A percentile compares a stretch with the other conserved stretches of the same genome.
Conservation (phyloP, 2,888 invertebrate species). For the Megamerina dolium region DNA sequence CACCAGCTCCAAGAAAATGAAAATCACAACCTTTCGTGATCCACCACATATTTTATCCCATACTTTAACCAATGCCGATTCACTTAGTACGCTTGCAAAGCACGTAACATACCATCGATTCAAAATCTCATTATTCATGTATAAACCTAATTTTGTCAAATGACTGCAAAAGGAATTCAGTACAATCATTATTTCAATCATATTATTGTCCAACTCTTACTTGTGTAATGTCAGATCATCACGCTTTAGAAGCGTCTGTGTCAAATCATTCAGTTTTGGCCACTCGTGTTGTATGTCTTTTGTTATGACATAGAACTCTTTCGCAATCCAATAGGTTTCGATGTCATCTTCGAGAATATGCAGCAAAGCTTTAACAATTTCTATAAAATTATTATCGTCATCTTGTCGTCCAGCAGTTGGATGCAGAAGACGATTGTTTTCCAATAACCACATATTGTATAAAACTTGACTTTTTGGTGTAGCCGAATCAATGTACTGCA, state of each 20-base stretch:
- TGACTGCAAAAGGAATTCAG: constrained; percentile 49
- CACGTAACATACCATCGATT: constrained; percentile 76
- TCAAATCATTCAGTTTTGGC: constrained; percentile 61
- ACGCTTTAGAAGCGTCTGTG: constrained; percentile 63
- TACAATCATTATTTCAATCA: no score
- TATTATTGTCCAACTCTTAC: constrained; percentile 36
- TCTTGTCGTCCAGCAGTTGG: constrained; percentile 22
- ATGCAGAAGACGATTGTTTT: constrained; percentile 54
- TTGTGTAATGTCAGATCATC: constrained; percentile 69
- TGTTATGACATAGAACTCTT: constrained; percentile 67
- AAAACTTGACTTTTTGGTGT: constrained; percentile 64
- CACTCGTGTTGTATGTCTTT: constrained; percentile 61
- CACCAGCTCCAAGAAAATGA: constrained; percentile 68
- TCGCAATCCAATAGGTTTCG: constrained; percentile 78
- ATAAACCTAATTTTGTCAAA: constrained; percentile 55
- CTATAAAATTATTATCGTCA: constrained; percentile 53
- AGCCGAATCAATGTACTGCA: constrained; percentile 59
- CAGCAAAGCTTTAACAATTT: constrained; percentile 64
- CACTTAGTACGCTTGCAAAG: constrained; percentile 74
- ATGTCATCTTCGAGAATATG: constrained; percentile 68
- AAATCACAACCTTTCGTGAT: constrained; percentile 74
- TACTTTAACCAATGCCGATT: constrained; percentile 71
- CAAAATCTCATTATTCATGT: constrained; percentile 58
- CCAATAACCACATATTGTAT: constrained; percentile 74
- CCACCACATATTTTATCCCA: constrained; percentile 88